These are phyloP conservation scores for Chironomus striatipennis DNA, from an alignment of 1,140 invertebrate genomes.

Conservation along the genomic window DNA sequence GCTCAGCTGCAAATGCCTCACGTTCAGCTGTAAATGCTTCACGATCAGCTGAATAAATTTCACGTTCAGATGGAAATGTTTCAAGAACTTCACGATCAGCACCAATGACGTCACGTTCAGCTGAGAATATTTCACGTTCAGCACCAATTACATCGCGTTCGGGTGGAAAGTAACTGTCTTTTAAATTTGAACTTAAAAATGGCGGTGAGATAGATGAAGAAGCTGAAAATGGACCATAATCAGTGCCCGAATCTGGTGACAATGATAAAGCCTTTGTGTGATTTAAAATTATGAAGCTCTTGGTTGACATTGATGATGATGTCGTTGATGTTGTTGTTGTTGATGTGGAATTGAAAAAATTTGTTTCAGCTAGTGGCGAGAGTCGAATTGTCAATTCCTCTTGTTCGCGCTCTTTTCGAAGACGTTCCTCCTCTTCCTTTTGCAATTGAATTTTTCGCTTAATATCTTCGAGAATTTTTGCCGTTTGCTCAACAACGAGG, in stretches of 20 bases:
- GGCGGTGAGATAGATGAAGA: not conserved
- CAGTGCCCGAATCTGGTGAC: not conserved
- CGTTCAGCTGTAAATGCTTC: not conserved
- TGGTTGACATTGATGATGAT: not conserved
- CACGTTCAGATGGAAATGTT: not conserved
- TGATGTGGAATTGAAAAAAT: not conserved
- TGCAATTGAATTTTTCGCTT: constrained; percentile 13
- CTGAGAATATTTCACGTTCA: not conserved
- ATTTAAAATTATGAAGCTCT: constrained; percentile 14
- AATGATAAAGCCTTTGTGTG: not conserved
- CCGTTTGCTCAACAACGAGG: not conserved
- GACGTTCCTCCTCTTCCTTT: constrained; percentile 16
- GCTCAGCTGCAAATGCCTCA: not conserved
- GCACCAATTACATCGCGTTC: not conserved
- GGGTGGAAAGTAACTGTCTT: no score
- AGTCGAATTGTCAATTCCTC: not conserved
- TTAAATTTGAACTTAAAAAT: not conserved
- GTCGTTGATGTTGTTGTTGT: not conserved
- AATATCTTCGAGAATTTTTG: not conserved
- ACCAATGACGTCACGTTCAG: not conserved
- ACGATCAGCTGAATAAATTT: not conserved
- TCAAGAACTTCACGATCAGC: not conserved
- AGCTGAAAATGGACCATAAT: constrained; percentile 13
- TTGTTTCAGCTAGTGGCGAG: not conserved
- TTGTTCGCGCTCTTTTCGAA: not conserved